Evolutionary conservation across 2,113 vertebrate genomes (phyloP).

Genomic region (Leptocoma aspasia): DNA sequence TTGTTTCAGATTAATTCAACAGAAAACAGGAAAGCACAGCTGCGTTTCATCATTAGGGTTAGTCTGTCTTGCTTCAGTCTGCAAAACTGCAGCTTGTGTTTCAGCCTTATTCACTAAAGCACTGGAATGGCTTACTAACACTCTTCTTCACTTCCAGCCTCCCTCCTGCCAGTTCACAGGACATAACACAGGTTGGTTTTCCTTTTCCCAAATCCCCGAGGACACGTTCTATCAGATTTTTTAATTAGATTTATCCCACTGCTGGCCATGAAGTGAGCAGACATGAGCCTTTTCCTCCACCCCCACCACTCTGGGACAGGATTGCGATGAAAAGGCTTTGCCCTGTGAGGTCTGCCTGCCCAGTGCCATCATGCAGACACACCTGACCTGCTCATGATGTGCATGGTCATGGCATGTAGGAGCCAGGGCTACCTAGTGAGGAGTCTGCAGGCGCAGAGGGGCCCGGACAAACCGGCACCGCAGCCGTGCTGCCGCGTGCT

Average conservation of each 20-base stretch:
- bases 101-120: background rate
- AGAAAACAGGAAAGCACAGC: background rate
- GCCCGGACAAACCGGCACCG: background rate
- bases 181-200: background rate
- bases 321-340: background rate
- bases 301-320: background rate
- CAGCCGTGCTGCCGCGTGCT: background rate
- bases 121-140: background rate
- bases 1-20: background rate
- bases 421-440: background rate
- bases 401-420: fast-evolving
- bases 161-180: background rate
- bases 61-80: background rate
- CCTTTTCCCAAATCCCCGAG: background rate
- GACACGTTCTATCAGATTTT: background rate
- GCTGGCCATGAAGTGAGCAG: background rate
- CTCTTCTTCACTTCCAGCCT: background rate
- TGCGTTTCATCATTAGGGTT: background rate
- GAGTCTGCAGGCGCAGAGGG: background rate
- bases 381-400: background rate
- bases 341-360: background rate
- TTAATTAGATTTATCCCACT: background rate
- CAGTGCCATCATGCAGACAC: background rate
- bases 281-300: background rate
- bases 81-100: background rate